Base-by-base conservation (phyloP, 2,888 invertebrate species). In the Lasioglossum calceatum region DNA sequence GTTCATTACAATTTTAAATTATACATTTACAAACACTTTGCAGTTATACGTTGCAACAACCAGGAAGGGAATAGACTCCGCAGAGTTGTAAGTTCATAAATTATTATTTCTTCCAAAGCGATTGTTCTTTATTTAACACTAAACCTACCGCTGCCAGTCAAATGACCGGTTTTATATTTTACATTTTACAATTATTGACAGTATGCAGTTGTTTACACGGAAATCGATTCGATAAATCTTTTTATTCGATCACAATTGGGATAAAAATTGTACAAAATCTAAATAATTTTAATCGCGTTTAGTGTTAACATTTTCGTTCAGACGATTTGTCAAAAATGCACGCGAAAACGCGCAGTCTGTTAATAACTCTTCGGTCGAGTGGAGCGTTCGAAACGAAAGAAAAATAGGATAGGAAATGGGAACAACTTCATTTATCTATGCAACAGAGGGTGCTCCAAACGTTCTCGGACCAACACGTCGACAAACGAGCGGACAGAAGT, bases 401-500 rank as follows among this genome's bases (percentile, higher is more conserved):
- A 70, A 70, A 70, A 70, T 36, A 36, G 36, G 16, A 67, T 32
- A 19, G 23, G 32, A 39, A 70, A 39, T 10, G 67, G 23, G 67
- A 36, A 70, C 67, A 19, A 70, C 67, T 70, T 70, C 67, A 70
- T 70, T 70, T 39, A 10, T 39, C 67, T 70, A 70, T 70, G 67
- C 36, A 70, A 70, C 23, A 36, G 67, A 39, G 67, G 67, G 36
- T 70, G 67, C 67, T 70, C 36, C 3, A 70, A 58, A 79, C 77
- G 75, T 67, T 77, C 81, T 74, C 32, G 23, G 19, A 10, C 58
- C 54, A 67, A 73, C 47, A 27, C 44, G 72, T 27, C 47, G 75
- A 32, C 76, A 77, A 77, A 80, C 67, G 74, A 32, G 64, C 44
- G 36, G 50, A 74, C 79, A 8, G 36, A 76, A 81, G 85, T 89